Evolutionary conservation across 1,140 invertebrate species (phyloP).

Genomic region (Atta colombica): DNA sequence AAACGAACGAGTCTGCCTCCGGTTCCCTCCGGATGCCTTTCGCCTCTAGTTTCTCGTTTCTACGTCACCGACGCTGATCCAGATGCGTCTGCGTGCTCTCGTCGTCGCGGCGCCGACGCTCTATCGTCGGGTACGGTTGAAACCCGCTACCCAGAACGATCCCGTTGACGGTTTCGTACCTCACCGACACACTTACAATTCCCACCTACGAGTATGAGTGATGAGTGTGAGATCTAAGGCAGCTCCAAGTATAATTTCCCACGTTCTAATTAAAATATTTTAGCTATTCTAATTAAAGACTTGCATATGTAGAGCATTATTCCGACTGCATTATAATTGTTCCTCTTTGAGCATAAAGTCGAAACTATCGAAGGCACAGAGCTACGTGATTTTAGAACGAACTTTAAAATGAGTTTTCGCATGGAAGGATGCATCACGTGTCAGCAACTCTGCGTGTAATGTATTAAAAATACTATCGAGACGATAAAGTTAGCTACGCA

Average conservation of each 20-base stretch:
- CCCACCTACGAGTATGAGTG: neutral
- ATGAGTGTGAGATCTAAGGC: slow-evolving; percentile 7
- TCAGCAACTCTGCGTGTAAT: neutral
- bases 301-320: no score
- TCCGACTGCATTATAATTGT: no score
- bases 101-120: slow-evolving; percentile 73
- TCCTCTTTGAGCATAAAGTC: neutral
- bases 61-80: slow-evolving; percentile 58
- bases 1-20: neutral
- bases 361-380: neutral
- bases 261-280: neutral
- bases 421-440: neutral
- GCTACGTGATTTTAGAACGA: neutral
- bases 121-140: slow-evolving; percentile 60
- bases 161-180: slow-evolving; percentile 56
- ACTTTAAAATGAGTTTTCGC: neutral
- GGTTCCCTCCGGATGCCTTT: neutral
- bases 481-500: neutral
- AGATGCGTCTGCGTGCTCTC: slow-evolving; percentile 76
- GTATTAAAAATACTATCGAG: neutral
- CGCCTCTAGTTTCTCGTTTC: slow-evolving; percentile 18
- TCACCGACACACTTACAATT: slow-evolving; percentile 57
- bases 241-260: neutral
- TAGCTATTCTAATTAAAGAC: neutral
- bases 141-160: slow-evolving; percentile 60